Percentiles rank a stretch among this genome's conserved stretches.
Evolutionary conservation across 2,113 vertebrate species (phyloP).

Genomic region (Numenius arquata): DNA sequence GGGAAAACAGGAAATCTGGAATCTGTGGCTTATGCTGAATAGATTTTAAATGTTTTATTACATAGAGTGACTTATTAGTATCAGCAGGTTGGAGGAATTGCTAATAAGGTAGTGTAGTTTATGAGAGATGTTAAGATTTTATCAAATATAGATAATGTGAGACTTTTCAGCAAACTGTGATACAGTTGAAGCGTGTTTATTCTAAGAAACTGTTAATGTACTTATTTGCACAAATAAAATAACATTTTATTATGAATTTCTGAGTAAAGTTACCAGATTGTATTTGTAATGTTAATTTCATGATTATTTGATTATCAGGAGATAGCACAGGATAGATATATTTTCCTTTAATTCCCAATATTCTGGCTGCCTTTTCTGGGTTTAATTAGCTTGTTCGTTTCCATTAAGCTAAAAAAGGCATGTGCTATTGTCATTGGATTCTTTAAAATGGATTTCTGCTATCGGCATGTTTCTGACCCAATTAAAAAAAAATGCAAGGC

Average conservation of each 20-base stretch:
- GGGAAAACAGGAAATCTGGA: background rate
- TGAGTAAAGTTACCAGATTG: background rate
- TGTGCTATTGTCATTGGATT: constrained; percentile 35
- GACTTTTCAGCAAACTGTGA: background rate
- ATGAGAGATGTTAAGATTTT: background rate
- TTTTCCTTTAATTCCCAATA: constrained; percentile 28
- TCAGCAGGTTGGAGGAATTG: background rate
- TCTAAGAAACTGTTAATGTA: background rate
- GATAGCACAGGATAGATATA: background rate
- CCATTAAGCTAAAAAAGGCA: constrained; percentile 52
- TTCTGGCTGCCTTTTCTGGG: background rate
- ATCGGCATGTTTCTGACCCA: constrained; percentile 64
- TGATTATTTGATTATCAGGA: background rate
- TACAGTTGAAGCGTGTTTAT: background rate
- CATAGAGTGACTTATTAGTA: background rate
- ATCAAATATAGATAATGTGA: background rate
- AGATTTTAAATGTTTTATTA: background rate
- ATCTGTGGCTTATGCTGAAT: background rate
- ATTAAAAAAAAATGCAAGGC: constrained; percentile 42
- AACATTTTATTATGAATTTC: background rate
- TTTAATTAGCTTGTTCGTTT: constrained; percentile 53
- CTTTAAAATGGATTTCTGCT: constrained; percentile 69
- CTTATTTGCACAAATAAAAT: background rate
- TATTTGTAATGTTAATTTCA: background rate
- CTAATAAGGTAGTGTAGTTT: background rate